Conservation (phyloP, 2,113 vertebrate species). For the Gymnobelideus leadbeateri region DNA sequence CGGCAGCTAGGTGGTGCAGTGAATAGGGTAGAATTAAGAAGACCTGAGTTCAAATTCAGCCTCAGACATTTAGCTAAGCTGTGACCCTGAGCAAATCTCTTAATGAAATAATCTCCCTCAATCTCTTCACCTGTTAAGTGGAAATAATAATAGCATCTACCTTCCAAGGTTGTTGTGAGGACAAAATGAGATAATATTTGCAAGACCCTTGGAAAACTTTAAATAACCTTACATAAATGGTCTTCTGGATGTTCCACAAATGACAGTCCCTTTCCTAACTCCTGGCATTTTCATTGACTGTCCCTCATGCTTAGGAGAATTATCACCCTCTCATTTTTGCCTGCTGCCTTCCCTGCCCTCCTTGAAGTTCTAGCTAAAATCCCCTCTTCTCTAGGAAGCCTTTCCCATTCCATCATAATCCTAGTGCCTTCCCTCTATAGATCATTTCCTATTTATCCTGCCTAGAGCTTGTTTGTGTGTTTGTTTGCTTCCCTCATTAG, state of each 20-base stretch:
- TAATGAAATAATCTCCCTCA: background rate
- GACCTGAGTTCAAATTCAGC: background rate
- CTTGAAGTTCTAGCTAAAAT: background rate
- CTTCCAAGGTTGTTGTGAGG: background rate
- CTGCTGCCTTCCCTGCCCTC: background rate
- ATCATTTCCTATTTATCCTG: background rate
- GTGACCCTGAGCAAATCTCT: background rate
- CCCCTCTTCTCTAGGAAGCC: background rate
- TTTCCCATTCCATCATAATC: too few relatives aligned
- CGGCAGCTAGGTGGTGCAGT: too few relatives aligned
- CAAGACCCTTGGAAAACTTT: background rate
- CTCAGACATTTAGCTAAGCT: background rate
- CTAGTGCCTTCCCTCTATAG: background rate
- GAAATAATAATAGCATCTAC: background rate
- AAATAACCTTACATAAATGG: background rate
- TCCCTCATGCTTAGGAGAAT: background rate
- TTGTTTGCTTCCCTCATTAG: background rate
- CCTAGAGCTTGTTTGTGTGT: background rate
- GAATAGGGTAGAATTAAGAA: background rate
- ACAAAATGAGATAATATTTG: background rate
- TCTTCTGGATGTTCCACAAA: background rate
- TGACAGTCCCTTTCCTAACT: background rate
- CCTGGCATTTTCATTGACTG: background rate
- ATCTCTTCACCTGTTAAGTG: background rate
- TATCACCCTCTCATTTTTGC: background rate